phyloP scores from a whole-genome alignment of 2,888 invertebrate genomes.

The Cheilosia vulpina region DNA sequence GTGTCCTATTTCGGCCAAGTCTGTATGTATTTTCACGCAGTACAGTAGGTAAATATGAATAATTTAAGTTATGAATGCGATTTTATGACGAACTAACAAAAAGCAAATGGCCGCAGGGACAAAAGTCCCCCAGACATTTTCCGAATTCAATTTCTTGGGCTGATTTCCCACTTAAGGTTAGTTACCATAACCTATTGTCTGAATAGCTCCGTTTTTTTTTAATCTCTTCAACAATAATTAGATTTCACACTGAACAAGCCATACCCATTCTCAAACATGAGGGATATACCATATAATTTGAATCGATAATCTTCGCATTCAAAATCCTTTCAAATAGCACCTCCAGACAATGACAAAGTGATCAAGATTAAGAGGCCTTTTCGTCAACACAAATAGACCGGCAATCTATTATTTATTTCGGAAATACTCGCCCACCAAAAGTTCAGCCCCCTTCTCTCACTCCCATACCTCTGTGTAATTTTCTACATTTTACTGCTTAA shows the following conservation, averaged over 20 bases:
- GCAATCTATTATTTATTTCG: neutral
- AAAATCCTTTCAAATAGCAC: slow-evolving; percentile 10
- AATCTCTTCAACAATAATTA: no score
- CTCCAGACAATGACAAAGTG: neutral
- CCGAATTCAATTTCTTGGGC: no score
- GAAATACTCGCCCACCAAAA: neutral
- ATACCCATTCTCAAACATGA: neutral
- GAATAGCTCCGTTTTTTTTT: no score
- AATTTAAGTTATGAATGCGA: no score
- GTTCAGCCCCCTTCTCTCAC: neutral
- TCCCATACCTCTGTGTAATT: neutral
- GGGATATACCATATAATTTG: neutral
- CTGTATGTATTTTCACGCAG: no score
- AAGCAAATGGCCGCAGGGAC: no score
- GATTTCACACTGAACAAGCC: neutral
- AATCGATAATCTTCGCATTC: neutral
- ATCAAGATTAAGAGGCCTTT: neutral
- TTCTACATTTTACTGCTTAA: slow-evolving; percentile 38
- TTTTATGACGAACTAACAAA: no score
- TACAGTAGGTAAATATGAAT: no score
- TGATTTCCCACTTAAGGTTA: no score
- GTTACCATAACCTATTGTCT: no score
- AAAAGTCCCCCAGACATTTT: no score
- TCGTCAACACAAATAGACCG: neutral
- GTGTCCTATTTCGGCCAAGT: no score